Evolutionary conservation across 2,888 invertebrate species (phyloP).

Genomic region (Volucella bombylans): DNA sequence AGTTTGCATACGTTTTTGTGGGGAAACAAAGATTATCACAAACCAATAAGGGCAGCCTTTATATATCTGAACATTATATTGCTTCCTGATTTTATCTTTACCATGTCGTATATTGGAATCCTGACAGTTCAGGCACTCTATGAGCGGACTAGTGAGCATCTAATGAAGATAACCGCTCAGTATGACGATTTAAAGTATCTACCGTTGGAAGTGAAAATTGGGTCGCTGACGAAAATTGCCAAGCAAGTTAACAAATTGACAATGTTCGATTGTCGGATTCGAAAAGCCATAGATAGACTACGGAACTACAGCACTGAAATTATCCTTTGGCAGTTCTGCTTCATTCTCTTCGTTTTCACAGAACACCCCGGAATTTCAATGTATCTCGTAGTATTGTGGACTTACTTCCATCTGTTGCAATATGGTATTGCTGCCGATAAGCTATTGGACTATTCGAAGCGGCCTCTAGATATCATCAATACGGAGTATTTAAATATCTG

Average conservation of each 20-base stretch:
- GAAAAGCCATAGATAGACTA: background rate
- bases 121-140: conserved; percentile 4
- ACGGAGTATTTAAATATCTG: background rate
- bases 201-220: background rate
- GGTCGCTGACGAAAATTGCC: background rate
- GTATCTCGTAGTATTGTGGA: background rate
- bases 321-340: background rate
- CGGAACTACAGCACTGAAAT: background rate
- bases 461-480: background rate
- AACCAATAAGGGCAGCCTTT: background rate
- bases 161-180: background rate
- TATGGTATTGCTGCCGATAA: background rate
- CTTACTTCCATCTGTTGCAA: background rate
- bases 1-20: too few relatives aligned
- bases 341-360: background rate
- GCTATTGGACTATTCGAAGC: background rate
- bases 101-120: background rate
- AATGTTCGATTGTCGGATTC: background rate
- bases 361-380: too few relatives aligned
- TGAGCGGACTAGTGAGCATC: background rate
- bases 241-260: background rate
- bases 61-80: background rate
- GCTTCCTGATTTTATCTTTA: background rate
- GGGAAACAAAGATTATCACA: too few relatives aligned
- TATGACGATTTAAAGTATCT: conserved; percentile 9